Evolutionary conservation across 2,888 invertebrate species (phyloP), one percentile per base, ranked within the genome.

Genomic region (Sphaerophoria taeniata): DNA sequence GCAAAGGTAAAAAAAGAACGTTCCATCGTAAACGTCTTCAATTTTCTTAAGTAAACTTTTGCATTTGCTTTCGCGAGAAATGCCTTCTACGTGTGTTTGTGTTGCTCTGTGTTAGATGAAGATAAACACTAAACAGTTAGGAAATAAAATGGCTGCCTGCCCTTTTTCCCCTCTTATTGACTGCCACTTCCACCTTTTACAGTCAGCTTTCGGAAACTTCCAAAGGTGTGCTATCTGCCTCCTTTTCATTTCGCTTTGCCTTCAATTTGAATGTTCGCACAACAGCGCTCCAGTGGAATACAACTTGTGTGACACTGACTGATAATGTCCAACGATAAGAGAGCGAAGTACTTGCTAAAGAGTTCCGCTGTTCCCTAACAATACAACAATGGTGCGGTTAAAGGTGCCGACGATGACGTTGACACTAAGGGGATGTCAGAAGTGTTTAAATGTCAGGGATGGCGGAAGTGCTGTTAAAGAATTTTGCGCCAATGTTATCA

Each of bases 21-120:
- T 67, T 24, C 24, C 24, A 24, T 24, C 24, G 24, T 24, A 24
- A 24, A 63, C 60, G 77, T 73, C 78, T 83, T 83, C 73, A 83
- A 78, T 83, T 78, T 83, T 69, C 78, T 83, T 83, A 78, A 78
- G 78, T 83, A 74, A 78, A 78, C 73, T 63, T 78, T 83, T 78
- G 69, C 61, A 51, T 73, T 72, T 61, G 36, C 53, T 65, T 65
- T 24, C 24, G 39, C 9, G 12, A 24, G 51, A 75, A 81, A 67
- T 65, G 49, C 56, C 63, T 61, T 63, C 56, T 63, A 31, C 55
- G 34, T 55, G 51, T 51, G 51, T 51, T 24, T 31, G 16, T 58
- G 1, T 39, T 39, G 9, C 7, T 7, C 39, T 39, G 24, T 39
- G 24, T 31, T 39, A 39, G 39, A 53, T 53, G 67, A 9, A 67